These are phyloP conservation scores for Nothoprocta perdicaria DNA, from an alignment of 2,113 vertebrate species.

Conservation along the genomic window DNA sequence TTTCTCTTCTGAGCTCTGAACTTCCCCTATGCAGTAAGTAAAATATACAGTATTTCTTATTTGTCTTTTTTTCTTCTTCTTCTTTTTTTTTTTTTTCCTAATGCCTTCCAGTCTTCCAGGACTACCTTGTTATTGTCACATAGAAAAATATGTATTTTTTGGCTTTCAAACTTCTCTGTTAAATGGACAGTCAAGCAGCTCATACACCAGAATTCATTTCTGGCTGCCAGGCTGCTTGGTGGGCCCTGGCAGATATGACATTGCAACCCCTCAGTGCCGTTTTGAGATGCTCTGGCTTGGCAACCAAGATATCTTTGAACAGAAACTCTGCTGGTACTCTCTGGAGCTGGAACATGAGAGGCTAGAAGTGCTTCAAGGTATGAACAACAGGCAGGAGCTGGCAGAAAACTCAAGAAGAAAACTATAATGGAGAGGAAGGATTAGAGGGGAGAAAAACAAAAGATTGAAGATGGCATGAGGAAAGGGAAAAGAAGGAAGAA, in stretches of 20 bases:
- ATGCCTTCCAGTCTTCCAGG: not conserved
- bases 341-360: not conserved
- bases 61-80: not conserved
- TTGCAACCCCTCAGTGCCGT: not conserved
- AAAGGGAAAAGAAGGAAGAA: not conserved
- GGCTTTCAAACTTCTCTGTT: not conserved
- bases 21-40: not conserved
- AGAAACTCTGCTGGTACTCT: not conserved
- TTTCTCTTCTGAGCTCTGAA: not conserved
- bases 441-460: not conserved
- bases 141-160: rapidly evolving
- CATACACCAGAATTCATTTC: not conserved
- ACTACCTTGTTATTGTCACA: not conserved
- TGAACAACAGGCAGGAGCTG: not conserved
- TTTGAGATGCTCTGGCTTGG: not conserved
- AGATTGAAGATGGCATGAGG: not conserved
- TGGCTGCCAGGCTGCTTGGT: not conserved
- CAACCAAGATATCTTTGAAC: not conserved
- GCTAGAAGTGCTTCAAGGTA: not conserved
- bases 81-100: not conserved
- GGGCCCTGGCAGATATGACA: not conserved
- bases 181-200: not conserved
- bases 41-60: not conserved
- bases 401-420: not conserved
- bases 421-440: not conserved